phyloP scores from a whole-genome alignment of 1,140 invertebrate species.

The Pseudomyrmex gracilis region DNA sequence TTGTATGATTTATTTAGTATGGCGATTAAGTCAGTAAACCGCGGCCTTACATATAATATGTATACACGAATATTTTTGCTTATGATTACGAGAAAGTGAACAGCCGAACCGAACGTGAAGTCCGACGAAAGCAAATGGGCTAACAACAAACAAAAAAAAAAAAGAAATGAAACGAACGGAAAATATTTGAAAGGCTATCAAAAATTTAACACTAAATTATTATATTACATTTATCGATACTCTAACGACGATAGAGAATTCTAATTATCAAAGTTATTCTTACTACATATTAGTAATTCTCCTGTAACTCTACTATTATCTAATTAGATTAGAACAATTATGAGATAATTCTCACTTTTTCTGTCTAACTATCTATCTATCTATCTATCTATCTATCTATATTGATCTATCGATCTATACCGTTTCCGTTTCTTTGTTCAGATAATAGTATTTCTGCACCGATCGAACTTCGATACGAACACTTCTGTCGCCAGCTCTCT shows the following conservation, averaged over 20 bases:
- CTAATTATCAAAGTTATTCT: conserved; percentile 76
- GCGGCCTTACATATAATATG: conserved; percentile 58
- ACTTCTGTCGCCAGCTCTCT: conserved; percentile 49
- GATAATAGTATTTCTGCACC: conserved; percentile 52
- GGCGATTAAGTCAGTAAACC: conserved; percentile 47
- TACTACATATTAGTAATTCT: conserved; percentile 76
- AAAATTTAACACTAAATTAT: conserved; percentile 67
- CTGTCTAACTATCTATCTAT: conserved; percentile 8
- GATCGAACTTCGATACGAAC: conserved; percentile 38
- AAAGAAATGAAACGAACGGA: not conserved
- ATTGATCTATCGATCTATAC: conserved; percentile 11
- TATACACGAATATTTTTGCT: conserved; percentile 40
- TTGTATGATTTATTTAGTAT: conserved; percentile 25
- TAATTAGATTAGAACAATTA: conserved; percentile 75
- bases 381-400: conserved; percentile 13
- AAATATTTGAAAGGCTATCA: conserved; percentile 58
- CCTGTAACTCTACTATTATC: conserved; percentile 72
- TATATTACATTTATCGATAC: conserved; percentile 71
- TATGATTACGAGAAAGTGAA: not conserved
- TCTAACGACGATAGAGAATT: conserved; percentile 76
- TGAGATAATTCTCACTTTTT: conserved; percentile 55
- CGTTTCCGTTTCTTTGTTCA: conserved; percentile 45
- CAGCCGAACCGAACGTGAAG: conserved; percentile 20
- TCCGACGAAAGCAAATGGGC: not conserved
- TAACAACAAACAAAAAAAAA: not conserved